Base-by-base conservation (phyloP, 2,888 invertebrate species). In the Mystacides longicornis region DNA sequence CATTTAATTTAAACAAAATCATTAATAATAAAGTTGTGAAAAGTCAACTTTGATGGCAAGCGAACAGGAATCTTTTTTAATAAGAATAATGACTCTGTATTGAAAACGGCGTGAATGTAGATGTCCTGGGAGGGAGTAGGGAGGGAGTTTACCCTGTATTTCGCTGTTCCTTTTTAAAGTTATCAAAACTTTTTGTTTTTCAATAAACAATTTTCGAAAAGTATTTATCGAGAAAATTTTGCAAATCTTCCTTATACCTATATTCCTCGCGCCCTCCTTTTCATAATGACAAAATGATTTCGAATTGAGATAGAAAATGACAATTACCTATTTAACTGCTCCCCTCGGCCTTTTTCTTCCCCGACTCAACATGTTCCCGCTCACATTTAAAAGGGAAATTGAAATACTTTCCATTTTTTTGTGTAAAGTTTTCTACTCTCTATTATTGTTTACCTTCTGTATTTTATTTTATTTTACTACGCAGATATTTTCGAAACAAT, bases 351-450 rank as follows among this genome's bases (percentile, higher is more conserved):
- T 11, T 27, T 27, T 27, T 37, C 7, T 37, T 14, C 16, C 4
- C 16, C n/a, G 14, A 37, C 37, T 37, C 16, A 4, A n/a, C 37
- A 37, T 37, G 37, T 37, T 37, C 14, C 4, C 45, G 45, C 20
- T 21, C 20, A 45, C 20, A 45, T 45, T 45, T 45, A 5, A 45
- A 45, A 45, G 45, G n/a, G 45, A 45, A 45, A 45, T 45, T 45
- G 45, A 45, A 45, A 37, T 45, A 11, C 21, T 45, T 21, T 7
- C 20, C 4, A 11, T 45, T 45, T 20, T 3, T 45, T 21, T 19
- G 20, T 45, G 4, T 14, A 37, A 37, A 37, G n/a, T 37, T 37
- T 37, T 14, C 37, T 37, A 37, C 20, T 21, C 45, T 16, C 45
- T 16, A 5, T 21, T 4, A 45, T 20, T 21, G 11, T 45, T 21